These are phyloP conservation scores for Scolopax rusticola DNA, from an alignment of 2,797 vertebrate genomes.

Conservation along the genomic window DNA sequence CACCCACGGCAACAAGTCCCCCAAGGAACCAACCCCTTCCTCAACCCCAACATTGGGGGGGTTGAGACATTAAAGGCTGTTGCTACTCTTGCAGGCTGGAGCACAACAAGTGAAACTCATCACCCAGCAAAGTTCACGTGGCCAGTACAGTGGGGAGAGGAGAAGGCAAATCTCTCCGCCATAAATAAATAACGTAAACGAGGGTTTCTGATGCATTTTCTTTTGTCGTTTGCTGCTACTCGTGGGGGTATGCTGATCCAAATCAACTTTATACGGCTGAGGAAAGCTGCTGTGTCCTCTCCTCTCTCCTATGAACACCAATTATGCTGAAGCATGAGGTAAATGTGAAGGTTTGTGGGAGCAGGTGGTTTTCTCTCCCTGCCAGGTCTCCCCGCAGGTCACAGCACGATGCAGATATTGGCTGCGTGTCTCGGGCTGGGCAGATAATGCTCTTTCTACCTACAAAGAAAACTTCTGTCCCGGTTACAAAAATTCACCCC, in stretches of 20 bases:
- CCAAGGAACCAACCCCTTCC: background rate
- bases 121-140: background rate
- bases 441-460: background rate
- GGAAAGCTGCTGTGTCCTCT: background rate
- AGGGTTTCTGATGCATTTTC: background rate
- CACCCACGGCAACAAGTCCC: background rate
- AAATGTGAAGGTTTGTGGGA: background rate
- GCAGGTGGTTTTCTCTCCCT: background rate
- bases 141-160: accelerated
- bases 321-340: background rate
- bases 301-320: background rate
- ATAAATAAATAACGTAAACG: accelerated
- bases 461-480: background rate
- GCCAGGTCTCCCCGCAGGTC: background rate
- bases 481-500: background rate
- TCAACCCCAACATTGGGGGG: background rate
- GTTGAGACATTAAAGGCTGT: background rate
- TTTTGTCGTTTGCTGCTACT: background rate
- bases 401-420: accelerated
- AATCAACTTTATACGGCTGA: accelerated
- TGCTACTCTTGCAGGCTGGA: background rate
- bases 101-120: background rate
- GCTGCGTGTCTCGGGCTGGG: accelerated
- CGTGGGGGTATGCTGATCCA: accelerated
- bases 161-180: background rate